Base-by-base conservation (phyloP, 1,140 invertebrate genomes). In the Drosophila mojavensis region DNA sequence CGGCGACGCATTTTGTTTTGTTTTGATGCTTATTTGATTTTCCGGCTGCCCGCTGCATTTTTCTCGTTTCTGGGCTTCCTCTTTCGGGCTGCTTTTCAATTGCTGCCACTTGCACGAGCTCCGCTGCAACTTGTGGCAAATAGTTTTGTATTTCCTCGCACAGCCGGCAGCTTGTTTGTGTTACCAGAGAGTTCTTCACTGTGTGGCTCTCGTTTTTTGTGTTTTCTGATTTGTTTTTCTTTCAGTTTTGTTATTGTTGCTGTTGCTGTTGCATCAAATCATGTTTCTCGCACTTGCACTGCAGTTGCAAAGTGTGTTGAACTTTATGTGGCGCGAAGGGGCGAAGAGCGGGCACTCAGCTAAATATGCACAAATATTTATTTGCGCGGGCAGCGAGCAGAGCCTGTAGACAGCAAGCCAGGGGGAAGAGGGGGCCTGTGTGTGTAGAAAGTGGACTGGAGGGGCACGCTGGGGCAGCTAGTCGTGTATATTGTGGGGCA, bases 331-430 rank as follows among this genome's bases (percentile, higher is more conserved):
- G 71, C 36, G 67, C 64, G 56, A 73, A 51, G 48, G 56, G n/a
- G 6, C 28, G 26, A 26, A 6, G 20, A 28, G 53, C 9, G 11
- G 13, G 26, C 56, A 28, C 48, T 73, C 53, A 60, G 78, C 79
- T 88, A 88, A 86, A 88, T 86, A 88, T 88, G 83, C 83, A 86
- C 83, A 88, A 86, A 89, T 86, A 86, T 86, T 88, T 86, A 86
- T 86, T 88, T 66, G 83, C 62, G 66, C 68, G 62, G 56, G 41
- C 41, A 73, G 69, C 39, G 53, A 33, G 33, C 10, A 33, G 6
- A 7, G 33, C 33, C 7, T 33, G 15, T 51, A n/a, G 56, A 36
- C 13, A 33, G 48, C 13, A 33, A 24, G n/a, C 1, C 17, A 17
- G 17, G 20, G 20, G 20, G 20, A 24, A 15, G 0, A 6, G 28